Base-by-base conservation (phyloP, 2,888 invertebrate species). In the Agonopterix subpropinquella region DNA sequence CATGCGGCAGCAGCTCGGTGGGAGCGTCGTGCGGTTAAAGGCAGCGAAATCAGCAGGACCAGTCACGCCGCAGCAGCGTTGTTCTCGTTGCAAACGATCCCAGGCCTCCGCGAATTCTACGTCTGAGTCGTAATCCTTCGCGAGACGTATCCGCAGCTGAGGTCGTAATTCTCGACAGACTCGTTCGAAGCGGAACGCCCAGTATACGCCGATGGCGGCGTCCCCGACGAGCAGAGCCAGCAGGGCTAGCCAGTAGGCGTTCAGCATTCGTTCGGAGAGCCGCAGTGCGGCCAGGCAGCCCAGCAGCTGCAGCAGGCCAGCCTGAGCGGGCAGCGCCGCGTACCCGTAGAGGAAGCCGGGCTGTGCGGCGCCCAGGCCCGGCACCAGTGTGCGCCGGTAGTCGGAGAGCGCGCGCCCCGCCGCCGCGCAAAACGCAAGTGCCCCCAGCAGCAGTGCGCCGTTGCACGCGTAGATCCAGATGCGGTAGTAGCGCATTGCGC, bases 381-480 rank as follows among this genome's bases (percentile, higher is more conserved):
- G 94, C 52, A 95, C 91, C 50, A 95, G 89, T 56, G 92, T 81
- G 64, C 94, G 90, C 52, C 93, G 89, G 69, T 93, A 93, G 81
- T 94, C 94, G 53, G 92, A 89, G 50, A 94, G 89, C 45, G 92
- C 92, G 69, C 92, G 91, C 48, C 92, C 92, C 60, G 94, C 94
- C 61, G 94, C 93, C 60, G 93, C 92, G 70, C 93, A 92, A 79
- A 95, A 95, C 53, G 94, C 94, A 62, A 95, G 87, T 73, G 95
- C 94, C 76, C 94, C 94, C 67, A 95, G 92, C 82, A 96, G 90
- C 81, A 96, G 91, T 70, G 95, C 95, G 85, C 94, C 93, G 90
- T 96, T 96, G 92, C 95, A 96, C 80, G 95, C 94, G 91, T 96
- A 96, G 80, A 96, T 96, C 96, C 96, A 96, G 83, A 96, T 92